phyloP scores from a whole-genome alignment of 2,113 vertebrate species.

The Himantopus leucocephalus region DNA sequence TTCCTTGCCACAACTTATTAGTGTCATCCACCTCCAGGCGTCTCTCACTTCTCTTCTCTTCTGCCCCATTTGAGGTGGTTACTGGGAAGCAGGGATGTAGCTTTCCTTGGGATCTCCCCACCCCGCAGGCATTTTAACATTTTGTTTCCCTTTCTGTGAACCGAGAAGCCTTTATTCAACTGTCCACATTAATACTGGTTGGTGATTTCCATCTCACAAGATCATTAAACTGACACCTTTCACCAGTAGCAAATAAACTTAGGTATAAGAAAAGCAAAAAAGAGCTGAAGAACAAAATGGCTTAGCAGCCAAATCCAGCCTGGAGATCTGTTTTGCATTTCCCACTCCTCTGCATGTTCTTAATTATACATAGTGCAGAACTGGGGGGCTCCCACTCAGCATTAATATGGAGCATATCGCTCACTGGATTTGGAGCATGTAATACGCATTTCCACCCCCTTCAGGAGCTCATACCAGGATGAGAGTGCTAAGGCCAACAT shows the following conservation, averaged over 20 bases:
- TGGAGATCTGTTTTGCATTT: neutral
- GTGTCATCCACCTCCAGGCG: neutral
- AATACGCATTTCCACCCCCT: neutral
- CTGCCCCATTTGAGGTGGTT: neutral
- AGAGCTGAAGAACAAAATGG: neutral
- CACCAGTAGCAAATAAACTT: slow-evolving; percentile 2
- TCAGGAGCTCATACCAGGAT: neutral
- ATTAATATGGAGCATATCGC: slow-evolving; percentile 2
- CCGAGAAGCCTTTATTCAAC: neutral
- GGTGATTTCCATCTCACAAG: neutral
- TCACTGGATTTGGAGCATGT: neutral
- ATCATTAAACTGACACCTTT: neutral
- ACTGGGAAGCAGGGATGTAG: neutral
- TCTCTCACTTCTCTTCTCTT: neutral
- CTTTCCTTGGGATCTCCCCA: neutral
- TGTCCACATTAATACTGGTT: neutral
- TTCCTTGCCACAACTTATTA: neutral
- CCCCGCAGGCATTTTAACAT: neutral
- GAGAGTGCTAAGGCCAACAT: neutral
- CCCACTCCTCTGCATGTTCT: slow-evolving; percentile 14
- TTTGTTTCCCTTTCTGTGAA: neutral
- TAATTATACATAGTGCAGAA: slow-evolving; percentile 16
- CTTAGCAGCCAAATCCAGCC: neutral
- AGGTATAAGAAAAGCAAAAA: neutral
- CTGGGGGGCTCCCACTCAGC: neutral